Base-by-base conservation (phyloP, 2,888 invertebrate species). In the Lasius fuliginosus region DNA sequence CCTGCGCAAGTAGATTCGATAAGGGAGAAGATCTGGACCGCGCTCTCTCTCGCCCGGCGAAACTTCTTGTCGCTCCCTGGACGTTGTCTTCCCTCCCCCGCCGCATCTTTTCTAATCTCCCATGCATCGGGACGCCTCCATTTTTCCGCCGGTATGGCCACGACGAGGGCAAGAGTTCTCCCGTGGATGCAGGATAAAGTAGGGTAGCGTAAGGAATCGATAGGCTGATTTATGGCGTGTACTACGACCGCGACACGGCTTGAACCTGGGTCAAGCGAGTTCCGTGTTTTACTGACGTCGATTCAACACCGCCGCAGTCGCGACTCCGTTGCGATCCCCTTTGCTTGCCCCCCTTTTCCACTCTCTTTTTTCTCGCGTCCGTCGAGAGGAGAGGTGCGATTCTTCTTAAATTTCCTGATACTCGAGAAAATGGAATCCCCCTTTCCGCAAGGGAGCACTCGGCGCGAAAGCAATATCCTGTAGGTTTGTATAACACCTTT, bases 191-290 rank as follows among this genome's bases (percentile, higher is more conserved):
- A 15, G 82, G 68, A 77, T 82, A 36, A 81, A 82, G 83, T 81
- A 27, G 82, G 68, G 82, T 82, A n/a, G 73, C 76, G 84, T 82
- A 84, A 73, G 81, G 83, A 86, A 91, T 92, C 90, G 88, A 91
- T 88, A 86, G 85, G 83, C 87, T 91, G 91, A 92, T 91, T 91
- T 91, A 92, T 91, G 89, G 88, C 82, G 75, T 67, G 81, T 67
- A 85, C 83, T 82, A 87, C 84, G 84, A 82, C 73, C 85, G 83
- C 85, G 82, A 84, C 86, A 88, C 86, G 84, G 88, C 87, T 90
- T 89, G 88, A 90, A 90, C 89, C 87, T 82, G 87, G 89, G 90
- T 90, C 89, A 89, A 90, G 90, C 89, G 87, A 88, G 86, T 87
- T 82, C 84, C 86, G 89, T 85, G 86, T 89, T 89, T 89, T 88